Evolutionary conservation across 1,140 invertebrate genomes (phyloP), one percentile per base, ranked within the genome.

Genomic region (Chymomyza costata): DNA sequence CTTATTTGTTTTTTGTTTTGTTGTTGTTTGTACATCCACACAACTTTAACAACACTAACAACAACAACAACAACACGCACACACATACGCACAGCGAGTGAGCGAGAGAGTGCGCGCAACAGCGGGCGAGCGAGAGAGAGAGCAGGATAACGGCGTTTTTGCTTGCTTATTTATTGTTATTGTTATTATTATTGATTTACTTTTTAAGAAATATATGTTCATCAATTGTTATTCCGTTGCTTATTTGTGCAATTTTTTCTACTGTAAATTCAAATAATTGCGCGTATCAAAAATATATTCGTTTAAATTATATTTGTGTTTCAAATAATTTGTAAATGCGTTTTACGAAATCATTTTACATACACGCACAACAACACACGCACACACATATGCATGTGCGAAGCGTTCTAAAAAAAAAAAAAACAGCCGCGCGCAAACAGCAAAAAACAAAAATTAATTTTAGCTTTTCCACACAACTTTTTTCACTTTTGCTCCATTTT

Each of bases 371-470:
- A 28, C 21, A 32, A 31, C 49, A 34, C 30, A 46, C 30, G 34
- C 30, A 19, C 16, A 25, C 8, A 30, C 43, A 25, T 25, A 25
- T 25, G 21, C 8, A 25, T 3, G 8, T 25, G 21, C 3, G n/a
- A n/a, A n/a, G 21, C 35, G 21, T 10, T 16, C 53, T 13, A 31
- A 41, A 39, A 17, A 21, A 48, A 6, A 60, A 16, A 31, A 52
- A 50, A 56, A 45, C 44, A 61, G 34, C 49, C 68, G 54, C 67
- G 48, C 51, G 45, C 46, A 51, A 80, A 78, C 64, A 78, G 13
- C 7, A 34, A 34, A 80, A 67, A 78, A 78, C 68, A 78, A 73
- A 80, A 78, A 61, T 78, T 78, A 71, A 80, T 80, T 78, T 80
- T 80, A 80, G 67, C 73, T 76, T 78, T 78, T 78, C 54, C 58